Base-by-base conservation (phyloP, 1,140 invertebrate genomes). In the Carposina sasakii region DNA sequence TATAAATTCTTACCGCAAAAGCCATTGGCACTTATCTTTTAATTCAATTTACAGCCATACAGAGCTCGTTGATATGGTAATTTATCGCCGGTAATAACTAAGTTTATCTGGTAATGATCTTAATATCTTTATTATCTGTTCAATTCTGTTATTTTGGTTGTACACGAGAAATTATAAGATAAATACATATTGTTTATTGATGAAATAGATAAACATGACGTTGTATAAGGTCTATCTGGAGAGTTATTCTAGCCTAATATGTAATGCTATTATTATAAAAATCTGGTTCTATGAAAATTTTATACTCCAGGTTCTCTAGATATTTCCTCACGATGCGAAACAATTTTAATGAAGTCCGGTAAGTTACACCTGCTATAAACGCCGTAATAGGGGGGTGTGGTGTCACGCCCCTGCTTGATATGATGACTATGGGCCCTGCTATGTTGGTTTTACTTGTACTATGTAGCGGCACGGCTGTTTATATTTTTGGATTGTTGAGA, bases 21-120 rank as follows among this genome's bases (percentile, higher is more conserved):
- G 64, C 60, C 67, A 73, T 63, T 65, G 59, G 45, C 58, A 67
- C 67, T 79, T 81, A 81, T 81, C 75, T 77, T 69, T 69, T 76
- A 79, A 78, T 79, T 78, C 69, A 76, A 82, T 82, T 78, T 76
- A 77, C 68, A 78, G 60, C 62, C 59, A 61, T 76, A 66, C 62
- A 48, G 41, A 52, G 42, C 62, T 66, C 67, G 72, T 77, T 75
- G 66, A 74, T 72, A n/a, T 58, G 51, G 57, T 69, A 67, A 79
- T 79, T 77, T 74, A 74, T 74, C 59, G 57, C 33, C 59, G 57
- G 67, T 73, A 68, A 66, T 63, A n/a, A 69, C 59, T 61, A 19
- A 17, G 42, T 68, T 63, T 73, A 75, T 76, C 71, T 62, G 47
- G 56, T 62, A 60, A 65, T 54, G 60, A 79, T 73, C 69, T 75